phyloP scores from a whole-genome alignment of 2,113 vertebrate species.

The Condylura cristata region DNA sequence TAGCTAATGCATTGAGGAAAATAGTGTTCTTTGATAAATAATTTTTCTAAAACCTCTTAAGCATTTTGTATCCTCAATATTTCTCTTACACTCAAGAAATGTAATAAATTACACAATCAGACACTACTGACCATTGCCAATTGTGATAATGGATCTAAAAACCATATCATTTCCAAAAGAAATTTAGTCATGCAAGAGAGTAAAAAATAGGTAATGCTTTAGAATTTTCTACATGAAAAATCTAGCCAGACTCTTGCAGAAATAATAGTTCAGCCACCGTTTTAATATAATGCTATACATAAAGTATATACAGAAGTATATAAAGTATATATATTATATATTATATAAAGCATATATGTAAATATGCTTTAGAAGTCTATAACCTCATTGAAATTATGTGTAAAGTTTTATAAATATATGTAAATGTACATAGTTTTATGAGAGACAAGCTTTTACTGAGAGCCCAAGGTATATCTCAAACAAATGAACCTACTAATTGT shows the following conservation, averaged over 20 bases:
- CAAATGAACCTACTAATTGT: neutral
- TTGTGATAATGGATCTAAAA: slow-evolving; percentile 63
- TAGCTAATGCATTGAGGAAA: slow-evolving; percentile 65
- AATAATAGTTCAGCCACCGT: neutral
- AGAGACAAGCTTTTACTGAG: neutral
- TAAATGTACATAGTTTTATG: neutral
- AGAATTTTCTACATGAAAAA: slow-evolving; percentile 36
- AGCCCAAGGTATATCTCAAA: neutral
- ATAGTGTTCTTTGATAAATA: slow-evolving; percentile 54
- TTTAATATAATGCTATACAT: neutral
- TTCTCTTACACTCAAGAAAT: slow-evolving; percentile 63
- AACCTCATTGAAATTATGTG: neutral
- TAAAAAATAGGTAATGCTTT: neutral
- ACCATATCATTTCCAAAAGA: slow-evolving; percentile 4
- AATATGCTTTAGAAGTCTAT: slow-evolving; percentile 5
- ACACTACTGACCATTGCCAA: slow-evolving; percentile 61
- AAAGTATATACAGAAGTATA: too few relatives aligned
- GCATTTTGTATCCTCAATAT: slow-evolving; percentile 48
- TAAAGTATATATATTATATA: too few relatives aligned
- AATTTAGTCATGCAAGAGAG: slow-evolving; percentile 35
- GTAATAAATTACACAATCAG: slow-evolving; percentile 53
- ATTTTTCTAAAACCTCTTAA: slow-evolving; percentile 66
- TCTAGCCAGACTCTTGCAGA: neutral
- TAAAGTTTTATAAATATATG: neutral
- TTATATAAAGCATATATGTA: too few relatives aligned